Evolutionary conservation across 2,113 vertebrate species (phyloP), one percentile per base, ranked within the genome.

Genomic region (Mastomys coucha): DNA sequence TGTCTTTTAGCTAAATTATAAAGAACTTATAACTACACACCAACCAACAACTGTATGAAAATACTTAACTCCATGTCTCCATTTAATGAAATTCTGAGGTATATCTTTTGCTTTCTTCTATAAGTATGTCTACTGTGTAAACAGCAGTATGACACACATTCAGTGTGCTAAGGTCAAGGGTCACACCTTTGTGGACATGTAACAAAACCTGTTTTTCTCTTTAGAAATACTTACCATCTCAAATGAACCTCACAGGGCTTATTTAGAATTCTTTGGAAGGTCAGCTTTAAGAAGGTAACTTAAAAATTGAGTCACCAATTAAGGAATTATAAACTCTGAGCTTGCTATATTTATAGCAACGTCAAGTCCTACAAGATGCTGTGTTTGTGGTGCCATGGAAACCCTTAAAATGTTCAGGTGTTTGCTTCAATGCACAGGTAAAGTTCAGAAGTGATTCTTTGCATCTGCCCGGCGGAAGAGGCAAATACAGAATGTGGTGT

Each of bases 171-270:
- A 94, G 88, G 96, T 11, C 93, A 95, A 93, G 60, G 91, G 67
- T 97, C 69, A 88, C 84, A 89, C 75, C 26, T 90, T 81, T 94
- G 82, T 75, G 87, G 63, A 11, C 63, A 82, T 94, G 73, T 63
- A 65, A 73, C 85, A 89, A 96, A 97, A 91, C 88, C 88, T 89
- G 42, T 85, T 89, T 76, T 87, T 76, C 77, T 63, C 91, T 75
- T 91, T 60, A 92, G 77, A 96, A 91, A 96, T 97, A 98, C 98
- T 98, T 98, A 98, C 98, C 98, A 75, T 80, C 24, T 49, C 49
- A 77, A 88, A 97, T 60, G 39, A 93, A 60, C 70, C 56, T 36
- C 92, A 94, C 69, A 95, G 51, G 86, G 63, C 76, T 97, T 93
- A 91, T 78, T 96, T 94, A 95, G 88, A 97, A 88, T 90, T 97